phyloP scores from a whole-genome alignment of 2,797 vertebrate species.

The Mergus octosetaceus region DNA sequence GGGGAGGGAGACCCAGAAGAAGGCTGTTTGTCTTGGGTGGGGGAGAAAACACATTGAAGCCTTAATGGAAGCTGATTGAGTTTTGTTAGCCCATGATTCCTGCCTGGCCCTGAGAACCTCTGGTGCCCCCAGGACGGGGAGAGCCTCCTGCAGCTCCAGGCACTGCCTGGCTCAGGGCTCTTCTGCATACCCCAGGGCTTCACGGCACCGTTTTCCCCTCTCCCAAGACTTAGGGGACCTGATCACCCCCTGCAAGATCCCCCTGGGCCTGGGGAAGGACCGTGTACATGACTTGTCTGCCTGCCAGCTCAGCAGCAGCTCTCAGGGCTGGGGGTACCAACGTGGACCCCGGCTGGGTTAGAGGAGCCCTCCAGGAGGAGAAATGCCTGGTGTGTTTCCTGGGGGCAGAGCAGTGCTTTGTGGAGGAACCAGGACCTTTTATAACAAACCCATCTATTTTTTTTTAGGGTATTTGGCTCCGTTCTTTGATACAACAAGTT shows the following conservation, averaged over 20 bases:
- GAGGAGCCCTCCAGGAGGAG: neutral
- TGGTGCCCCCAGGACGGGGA: neutral
- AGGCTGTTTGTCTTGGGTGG: neutral
- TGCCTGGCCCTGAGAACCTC: neutral
- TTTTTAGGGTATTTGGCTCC: accelerated
- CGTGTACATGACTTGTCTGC: neutral
- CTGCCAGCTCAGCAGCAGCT: neutral
- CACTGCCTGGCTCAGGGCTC: too few relatives aligned
- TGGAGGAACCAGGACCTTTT: accelerated
- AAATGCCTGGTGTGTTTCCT: accelerated
- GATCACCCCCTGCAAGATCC: neutral
- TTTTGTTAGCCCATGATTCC: neutral
- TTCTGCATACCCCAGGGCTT: accelerated
- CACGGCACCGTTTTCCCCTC: neutral
- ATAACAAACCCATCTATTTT: neutral
- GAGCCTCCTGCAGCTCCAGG: neutral
- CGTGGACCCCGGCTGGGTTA: neutral
- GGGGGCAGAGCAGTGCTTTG: neutral
- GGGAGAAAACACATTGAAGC: neutral
- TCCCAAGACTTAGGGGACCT: neutral
- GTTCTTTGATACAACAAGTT: neutral
- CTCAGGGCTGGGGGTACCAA: accelerated
- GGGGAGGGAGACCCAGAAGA: neutral
- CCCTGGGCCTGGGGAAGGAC: neutral
- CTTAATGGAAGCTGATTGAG: neutral